Evolutionary conservation across 2,888 invertebrate species (phyloP), one percentile per base, ranked within the genome.

Genomic region (Ypsolopha sequella): DNA sequence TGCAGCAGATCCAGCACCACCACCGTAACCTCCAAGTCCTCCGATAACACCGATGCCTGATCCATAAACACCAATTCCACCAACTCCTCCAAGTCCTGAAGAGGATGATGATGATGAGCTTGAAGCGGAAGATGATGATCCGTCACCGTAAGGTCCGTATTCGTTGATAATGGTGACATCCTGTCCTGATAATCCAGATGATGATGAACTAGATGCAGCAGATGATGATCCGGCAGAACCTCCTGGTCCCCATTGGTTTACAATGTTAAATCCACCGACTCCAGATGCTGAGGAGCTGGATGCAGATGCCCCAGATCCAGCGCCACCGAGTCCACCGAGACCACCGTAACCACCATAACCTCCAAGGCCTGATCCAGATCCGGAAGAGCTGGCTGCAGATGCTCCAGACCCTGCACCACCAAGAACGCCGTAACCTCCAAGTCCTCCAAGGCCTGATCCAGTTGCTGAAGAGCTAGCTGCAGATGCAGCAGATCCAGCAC

Each of bases 231-330:
- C 8, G 6, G 1, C 46, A n/a, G 34, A 7, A 4, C 46, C 46
- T 24, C 11, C 9, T 3, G 35, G n/a, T n/a, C 44, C 44, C 11
- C 39, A n/a, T 6, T 39, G 39, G 24, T 24, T 39, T 6, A 39
- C 39, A 9, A n/a, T n/a, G 10, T 9, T 39, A n/a, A n/a, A 4
- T 24, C 39, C 11, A 3, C 39, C 39, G n/a, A n/a, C 39, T 9
- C 10, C 9, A n/a, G 39, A 39, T 39, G 39, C 2, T 39, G 39
- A 9, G 2, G 39, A 39, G 6, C 6, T 9, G 14, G 46, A 43
- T 41, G 52, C 52, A 34, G 34, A 33, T 43, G 48, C 34, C 10
- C 14, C 48, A n/a, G 48, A 14, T n/a, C 36, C 52, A 38, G 43
- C 2, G 7, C 44, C 48, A 6, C 39, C 39, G 6, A n/a, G n/a